Evolutionary conservation across 2,113 vertebrate species (phyloP).

Genomic region (Dromas ardeola): DNA sequence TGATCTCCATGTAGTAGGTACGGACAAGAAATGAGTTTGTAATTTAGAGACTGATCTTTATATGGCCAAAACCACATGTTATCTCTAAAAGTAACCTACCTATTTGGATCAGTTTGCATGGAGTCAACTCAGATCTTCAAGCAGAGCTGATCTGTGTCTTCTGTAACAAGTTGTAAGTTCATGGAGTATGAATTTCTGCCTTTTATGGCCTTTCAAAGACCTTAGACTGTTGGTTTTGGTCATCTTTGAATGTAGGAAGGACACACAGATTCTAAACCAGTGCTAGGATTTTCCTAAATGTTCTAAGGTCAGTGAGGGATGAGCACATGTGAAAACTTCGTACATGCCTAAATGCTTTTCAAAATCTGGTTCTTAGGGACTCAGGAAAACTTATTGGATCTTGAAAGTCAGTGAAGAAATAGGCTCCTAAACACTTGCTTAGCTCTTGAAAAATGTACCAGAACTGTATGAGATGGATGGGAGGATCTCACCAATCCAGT

Average conservation of each 20-base stretch:
- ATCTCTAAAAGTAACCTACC: neutral
- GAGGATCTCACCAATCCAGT: neutral
- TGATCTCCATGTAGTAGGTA: neutral
- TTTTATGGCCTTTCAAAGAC: neutral
- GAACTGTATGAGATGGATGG: neutral
- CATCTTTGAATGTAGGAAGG: neutral
- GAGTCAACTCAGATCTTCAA: neutral
- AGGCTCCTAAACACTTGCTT: neutral
- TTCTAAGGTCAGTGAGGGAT: neutral
- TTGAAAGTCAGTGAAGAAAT: neutral
- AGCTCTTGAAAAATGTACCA: neutral
- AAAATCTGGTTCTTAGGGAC: neutral
- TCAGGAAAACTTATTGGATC: neutral
- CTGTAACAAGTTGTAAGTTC: neutral
- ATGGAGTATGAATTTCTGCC: neutral
- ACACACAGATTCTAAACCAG: neutral
- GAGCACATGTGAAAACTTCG: neutral
- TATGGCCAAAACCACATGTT: neutral
- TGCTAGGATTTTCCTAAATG: neutral
- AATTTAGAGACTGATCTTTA: neutral
- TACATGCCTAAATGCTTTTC: neutral
- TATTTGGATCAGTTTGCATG: accelerated
- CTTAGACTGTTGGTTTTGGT: neutral
- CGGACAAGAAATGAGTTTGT: neutral
- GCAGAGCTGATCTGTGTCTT: neutral